Evolutionary conservation across 2,113 vertebrate genomes (phyloP).

Genomic region (Nerophis ophidion): DNA sequence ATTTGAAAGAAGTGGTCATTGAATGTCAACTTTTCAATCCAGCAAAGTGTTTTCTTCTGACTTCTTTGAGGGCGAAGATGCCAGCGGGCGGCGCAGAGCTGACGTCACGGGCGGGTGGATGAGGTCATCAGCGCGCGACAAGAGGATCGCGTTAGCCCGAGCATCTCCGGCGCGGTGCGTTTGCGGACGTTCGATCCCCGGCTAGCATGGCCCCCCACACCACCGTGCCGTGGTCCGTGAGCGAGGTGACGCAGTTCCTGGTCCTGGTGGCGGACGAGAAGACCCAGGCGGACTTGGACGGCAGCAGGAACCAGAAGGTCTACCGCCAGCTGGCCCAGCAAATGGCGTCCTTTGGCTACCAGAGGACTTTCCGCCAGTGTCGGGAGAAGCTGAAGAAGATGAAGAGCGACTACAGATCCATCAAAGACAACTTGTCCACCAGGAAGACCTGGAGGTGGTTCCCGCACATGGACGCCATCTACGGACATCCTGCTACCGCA

Average conservation of each 20-base stretch:
- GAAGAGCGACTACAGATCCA: conserved; percentile 1
- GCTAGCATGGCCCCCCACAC: background rate
- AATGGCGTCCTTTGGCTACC: background rate
- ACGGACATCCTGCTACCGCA: background rate
- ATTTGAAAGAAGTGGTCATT: no score
- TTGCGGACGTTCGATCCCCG: no score
- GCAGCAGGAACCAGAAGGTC: background rate
- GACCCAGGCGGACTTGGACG: background rate
- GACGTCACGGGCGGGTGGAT: no score
- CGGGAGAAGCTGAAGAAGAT: background rate
- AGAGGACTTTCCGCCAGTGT: background rate
- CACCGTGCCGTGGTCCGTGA: background rate
- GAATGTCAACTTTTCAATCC: no score
- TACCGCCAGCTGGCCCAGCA: background rate
- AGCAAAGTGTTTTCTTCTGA: no score
- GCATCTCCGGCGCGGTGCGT: no score
- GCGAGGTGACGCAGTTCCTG: background rate
- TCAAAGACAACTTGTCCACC: background rate
- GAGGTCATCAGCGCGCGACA: no score
- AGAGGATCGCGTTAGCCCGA: no score
- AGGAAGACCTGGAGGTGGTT: background rate
- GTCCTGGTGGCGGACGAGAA: background rate
- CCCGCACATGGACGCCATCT: conserved; percentile 1
- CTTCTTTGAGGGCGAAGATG: no score
- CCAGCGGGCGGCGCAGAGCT: no score